phyloP scores from a whole-genome alignment of 2,888 invertebrate species.

The Cotesia congregata region DNA sequence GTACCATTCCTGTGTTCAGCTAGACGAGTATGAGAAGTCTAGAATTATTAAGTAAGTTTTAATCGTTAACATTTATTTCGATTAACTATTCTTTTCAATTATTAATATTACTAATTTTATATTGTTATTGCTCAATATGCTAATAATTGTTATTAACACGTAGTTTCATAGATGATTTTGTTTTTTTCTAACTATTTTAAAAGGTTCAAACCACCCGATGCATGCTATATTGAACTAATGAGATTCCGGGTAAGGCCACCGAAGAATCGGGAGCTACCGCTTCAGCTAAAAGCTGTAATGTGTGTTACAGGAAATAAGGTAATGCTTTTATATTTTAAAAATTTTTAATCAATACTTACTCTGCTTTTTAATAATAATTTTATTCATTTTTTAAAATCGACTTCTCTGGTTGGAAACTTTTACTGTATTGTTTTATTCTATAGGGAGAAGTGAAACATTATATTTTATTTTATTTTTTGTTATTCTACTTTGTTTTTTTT shows the following conservation, averaged over 20 bases:
- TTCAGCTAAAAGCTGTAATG: constrained; percentile 93
- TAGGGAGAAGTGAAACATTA: too few relatives aligned
- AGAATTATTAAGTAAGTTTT: constrained; percentile 84
- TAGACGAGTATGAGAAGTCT: constrained; percentile 88
- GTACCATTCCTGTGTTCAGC: constrained; percentile 94
- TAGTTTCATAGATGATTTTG: constrained; percentile 38
- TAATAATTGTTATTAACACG: constrained; percentile 42
- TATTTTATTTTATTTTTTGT: too few relatives aligned
- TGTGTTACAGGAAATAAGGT: constrained; percentile 89
- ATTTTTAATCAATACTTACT: neutral
- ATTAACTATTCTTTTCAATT: constrained; percentile 11
- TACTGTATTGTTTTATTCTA: too few relatives aligned
- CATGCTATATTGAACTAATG: constrained; percentile 96
- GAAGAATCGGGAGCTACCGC: constrained; percentile 94
- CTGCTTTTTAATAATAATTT: neutral
- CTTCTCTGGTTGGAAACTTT: too few relatives aligned
- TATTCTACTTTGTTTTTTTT: too few relatives aligned
- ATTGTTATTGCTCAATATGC: neutral
- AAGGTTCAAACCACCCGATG: constrained; percentile 97
- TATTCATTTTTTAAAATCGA: too few relatives aligned
- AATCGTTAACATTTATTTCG: neutral
- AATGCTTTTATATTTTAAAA: constrained; percentile 38
- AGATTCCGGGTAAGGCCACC: constrained; percentile 96
- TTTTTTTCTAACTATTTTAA: constrained; percentile 49
- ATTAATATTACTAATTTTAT: constrained; percentile 21